These are phyloP conservation scores for Smithornis capensis DNA, from an alignment of 2,113 vertebrate species.

Conservation along the genomic window DNA sequence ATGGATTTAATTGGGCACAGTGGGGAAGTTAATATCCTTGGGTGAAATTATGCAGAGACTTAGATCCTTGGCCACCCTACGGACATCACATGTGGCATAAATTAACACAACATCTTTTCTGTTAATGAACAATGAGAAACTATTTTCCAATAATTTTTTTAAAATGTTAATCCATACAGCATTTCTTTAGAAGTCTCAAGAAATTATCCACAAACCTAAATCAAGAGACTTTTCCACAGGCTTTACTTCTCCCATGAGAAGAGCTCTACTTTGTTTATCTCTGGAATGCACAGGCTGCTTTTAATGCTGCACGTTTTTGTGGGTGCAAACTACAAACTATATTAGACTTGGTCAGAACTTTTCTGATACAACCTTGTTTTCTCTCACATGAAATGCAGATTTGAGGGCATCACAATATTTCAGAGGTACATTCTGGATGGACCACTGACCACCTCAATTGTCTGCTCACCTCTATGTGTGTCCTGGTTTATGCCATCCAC, in stretches of 20 bases:
- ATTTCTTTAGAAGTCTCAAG: slow-evolving; percentile 26
- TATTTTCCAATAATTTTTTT: neutral
- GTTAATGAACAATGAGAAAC: slow-evolving; percentile 32
- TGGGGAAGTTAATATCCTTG: slow-evolving; percentile 57
- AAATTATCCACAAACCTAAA: neutral
- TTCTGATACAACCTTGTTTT: neutral
- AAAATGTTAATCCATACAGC: neutral
- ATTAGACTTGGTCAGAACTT: neutral
- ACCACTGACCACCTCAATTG: neutral
- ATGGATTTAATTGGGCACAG: slow-evolving; percentile 61
- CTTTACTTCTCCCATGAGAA: neutral
- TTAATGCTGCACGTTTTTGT: neutral
- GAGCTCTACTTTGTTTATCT: neutral
- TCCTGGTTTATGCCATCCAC: neutral
- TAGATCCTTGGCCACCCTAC: slow-evolving; percentile 40
- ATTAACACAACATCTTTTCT: slow-evolving; percentile 43
- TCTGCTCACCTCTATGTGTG: neutral
- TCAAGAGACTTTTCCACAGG: neutral
- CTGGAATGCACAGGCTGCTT: neutral
- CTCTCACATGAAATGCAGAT: neutral
- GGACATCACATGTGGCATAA: slow-evolving; percentile 9
- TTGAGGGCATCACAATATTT: neutral
- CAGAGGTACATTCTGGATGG: neutral
- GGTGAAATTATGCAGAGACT: slow-evolving; percentile 46
- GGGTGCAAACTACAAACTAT: neutral